Evolutionary conservation across 2,888 invertebrate species (phyloP).

Genomic region (Crocallis elinguaria): DNA sequence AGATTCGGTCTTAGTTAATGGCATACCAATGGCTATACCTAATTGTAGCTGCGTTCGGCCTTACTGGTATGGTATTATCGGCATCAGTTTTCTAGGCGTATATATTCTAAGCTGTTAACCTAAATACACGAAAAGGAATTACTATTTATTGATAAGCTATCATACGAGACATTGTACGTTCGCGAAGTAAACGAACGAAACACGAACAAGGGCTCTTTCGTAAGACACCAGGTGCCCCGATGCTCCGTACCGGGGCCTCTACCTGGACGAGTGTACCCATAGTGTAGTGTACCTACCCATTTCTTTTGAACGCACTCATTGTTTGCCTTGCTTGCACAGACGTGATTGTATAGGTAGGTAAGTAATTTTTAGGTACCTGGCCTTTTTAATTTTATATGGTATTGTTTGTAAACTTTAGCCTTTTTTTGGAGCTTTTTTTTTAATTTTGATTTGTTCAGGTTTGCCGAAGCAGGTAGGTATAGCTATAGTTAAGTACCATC

Average conservation of each 20-base stretch:
- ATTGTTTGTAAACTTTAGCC: neutral
- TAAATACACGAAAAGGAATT: conserved; percentile 20
- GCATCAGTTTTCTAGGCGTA: too few relatives aligned
- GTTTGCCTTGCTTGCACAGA: neutral
- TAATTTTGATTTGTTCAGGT: too few relatives aligned
- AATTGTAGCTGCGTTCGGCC: too few relatives aligned
- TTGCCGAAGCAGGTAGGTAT: too few relatives aligned
- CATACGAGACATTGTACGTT: too few relatives aligned
- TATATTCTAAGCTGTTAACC: conserved; percentile 27
- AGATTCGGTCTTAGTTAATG: too few relatives aligned
- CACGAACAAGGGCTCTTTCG: conserved; percentile 28
- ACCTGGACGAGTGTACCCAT: neutral
- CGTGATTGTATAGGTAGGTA: neutral
- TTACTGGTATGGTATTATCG: too few relatives aligned
- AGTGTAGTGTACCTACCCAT: neutral
- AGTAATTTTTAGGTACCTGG: neutral
- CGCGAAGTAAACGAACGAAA: too few relatives aligned
- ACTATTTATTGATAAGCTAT: conserved; percentile 30
- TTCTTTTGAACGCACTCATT: conserved; percentile 1
- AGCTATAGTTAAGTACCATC: too few relatives aligned
- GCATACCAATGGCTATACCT: too few relatives aligned
- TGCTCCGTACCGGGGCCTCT: neutral
- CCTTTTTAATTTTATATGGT: neutral
- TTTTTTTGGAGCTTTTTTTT: too few relatives aligned
- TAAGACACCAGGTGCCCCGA: conserved; percentile 23